Evolutionary conservation across 2,113 vertebrate species (phyloP), one percentile per base, ranked within the genome.

Genomic region (Rhagologus leucostigma): DNA sequence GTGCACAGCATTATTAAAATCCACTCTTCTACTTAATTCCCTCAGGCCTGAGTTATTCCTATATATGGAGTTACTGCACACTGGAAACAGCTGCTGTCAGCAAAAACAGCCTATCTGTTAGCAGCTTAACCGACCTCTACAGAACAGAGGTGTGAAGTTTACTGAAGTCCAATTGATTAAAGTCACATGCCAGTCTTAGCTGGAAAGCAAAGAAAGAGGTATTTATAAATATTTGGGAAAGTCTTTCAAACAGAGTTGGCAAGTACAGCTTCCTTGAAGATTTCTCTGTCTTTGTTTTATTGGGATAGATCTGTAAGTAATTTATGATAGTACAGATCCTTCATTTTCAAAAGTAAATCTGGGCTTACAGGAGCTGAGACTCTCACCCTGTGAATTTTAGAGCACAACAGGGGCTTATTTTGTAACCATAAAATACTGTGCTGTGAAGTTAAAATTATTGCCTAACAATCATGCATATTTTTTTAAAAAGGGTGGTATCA

Each of bases 181-280:
- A 88, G 64, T 84, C 92, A 88, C 32, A 74, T 84, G 71, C 71
- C 52, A 92, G 18, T 74, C 88, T 88, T 77, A 71, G 80, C 68
- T 86, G 56, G 86, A 94, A 93, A 93, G 71, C 52, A 85, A 93
- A 92, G 78, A 93, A 90, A 85, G 33, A 67, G 44, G 24, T 64
- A 84, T 87, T 91, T 96, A 87, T 79, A 96, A 93, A 92, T 94
- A 93, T 77, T 86, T 84, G 73, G 90, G 81, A 90, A 93, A 39
- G 76, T 64, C 76, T 92, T 93, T 93, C 85, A 95, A 90, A 55
- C 24, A 49, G 42, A 83, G 68, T 47, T 92, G 90, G 64, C 74
- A 64, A 89, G 59, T 63, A 64, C 23, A 87, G 62, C 46, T 93
- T 75, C 89, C 82, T 95, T 94, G 90, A 88, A 96, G 79, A 74